These are phyloP conservation scores for Charina bottae DNA, from an alignment of 2,113 vertebrate genomes.

Conservation along the genomic window DNA sequence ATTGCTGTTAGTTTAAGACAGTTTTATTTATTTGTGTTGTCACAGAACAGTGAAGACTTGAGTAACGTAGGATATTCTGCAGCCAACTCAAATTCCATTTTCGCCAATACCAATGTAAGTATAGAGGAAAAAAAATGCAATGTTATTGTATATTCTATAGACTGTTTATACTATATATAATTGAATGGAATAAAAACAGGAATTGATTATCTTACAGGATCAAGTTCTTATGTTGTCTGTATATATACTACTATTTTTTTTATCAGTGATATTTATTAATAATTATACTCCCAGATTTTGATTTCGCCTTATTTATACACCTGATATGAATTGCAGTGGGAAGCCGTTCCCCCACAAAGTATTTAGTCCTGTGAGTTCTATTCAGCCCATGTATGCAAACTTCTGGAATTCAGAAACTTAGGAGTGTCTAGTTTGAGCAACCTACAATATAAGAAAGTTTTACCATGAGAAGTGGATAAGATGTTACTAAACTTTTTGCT, in stretches of 20 bases:
- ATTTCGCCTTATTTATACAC: neutral
- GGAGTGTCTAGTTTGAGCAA: neutral
- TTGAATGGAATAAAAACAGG: neutral
- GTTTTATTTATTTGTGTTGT: slow-evolving; percentile 56
- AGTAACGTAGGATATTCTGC: slow-evolving; percentile 89
- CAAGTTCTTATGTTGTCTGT: neutral
- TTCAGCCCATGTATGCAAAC: neutral
- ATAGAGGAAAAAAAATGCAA: slow-evolving; percentile 13
- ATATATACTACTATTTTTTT: neutral
- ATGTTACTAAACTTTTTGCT: neutral
- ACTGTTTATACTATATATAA: slow-evolving; percentile 16
- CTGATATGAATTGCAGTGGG: neutral
- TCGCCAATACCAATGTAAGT: slow-evolving; percentile 88
- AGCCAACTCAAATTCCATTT: slow-evolving; percentile 90
- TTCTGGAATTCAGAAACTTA: neutral
- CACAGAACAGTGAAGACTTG: slow-evolving; percentile 88
- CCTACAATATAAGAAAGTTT: neutral
- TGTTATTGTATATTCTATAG: slow-evolving; percentile 8
- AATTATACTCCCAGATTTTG: neutral
- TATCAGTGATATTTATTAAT: neutral
- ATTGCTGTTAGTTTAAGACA: slow-evolving; percentile 47
- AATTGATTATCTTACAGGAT: neutral
- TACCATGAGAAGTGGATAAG: neutral
- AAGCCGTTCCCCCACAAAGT: neutral
- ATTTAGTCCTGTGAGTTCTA: neutral